Evolutionary conservation across 2,888 invertebrate genomes (phyloP).

Genomic region (Drosophila atroscutellata): DNA sequence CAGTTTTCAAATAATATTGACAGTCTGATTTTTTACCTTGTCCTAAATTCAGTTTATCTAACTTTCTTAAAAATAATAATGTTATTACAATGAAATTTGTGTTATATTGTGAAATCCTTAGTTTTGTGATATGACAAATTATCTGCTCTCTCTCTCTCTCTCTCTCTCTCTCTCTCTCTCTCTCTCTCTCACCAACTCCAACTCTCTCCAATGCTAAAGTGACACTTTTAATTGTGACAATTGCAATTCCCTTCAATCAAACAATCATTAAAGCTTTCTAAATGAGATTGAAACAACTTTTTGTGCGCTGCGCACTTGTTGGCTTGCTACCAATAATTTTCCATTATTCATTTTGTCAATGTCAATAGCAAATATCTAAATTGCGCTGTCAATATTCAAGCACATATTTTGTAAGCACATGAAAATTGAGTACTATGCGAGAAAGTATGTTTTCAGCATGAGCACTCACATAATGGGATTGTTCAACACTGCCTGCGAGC

Average conservation of each 20-base stretch:
- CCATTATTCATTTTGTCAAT: not conserved
- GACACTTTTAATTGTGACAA: not conserved
- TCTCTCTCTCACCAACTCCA: not conserved
- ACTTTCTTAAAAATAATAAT: not conserved
- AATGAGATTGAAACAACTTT: not conserved
- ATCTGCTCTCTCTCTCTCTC: not conserved
- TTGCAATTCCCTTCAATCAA: not conserved
- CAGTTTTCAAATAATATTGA: not conserved
- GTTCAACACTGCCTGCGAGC: constrained; percentile 19
- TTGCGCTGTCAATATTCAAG: not conserved
- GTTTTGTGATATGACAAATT: not conserved
- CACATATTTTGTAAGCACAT: not conserved
- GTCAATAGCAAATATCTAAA: constrained; percentile 1
- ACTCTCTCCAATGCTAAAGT: not conserved
- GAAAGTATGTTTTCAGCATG: not conserved
- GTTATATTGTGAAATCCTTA: not conserved
- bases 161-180: not conserved
- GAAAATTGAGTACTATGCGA: not conserved
- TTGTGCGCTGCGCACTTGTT: constrained; percentile 25
- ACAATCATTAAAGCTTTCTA: constrained; percentile 2
- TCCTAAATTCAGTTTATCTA: no score
- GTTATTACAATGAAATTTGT: not conserved
- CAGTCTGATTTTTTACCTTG: not conserved
- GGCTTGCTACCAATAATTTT: not conserved
- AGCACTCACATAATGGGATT: not conserved